Percentiles rank a stretch among this genome's conserved stretches.
These are phyloP conservation scores for Nesidiocoris tenuis DNA, from an alignment of 2,888 invertebrate species.

Conservation along the genomic window DNA sequence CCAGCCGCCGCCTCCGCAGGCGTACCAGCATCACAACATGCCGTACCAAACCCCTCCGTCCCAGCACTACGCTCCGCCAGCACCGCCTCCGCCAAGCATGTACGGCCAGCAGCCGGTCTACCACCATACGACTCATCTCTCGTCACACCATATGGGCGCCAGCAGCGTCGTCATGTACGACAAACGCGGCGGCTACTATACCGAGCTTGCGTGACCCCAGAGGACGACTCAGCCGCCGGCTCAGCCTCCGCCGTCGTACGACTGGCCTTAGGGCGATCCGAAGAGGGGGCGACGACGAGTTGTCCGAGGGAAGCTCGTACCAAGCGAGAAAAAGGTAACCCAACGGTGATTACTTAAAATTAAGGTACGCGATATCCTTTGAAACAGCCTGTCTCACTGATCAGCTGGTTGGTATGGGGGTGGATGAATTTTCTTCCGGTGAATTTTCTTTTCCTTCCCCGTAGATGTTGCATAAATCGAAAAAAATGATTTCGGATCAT, in stretches of 20 bases:
- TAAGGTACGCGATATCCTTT: no score
- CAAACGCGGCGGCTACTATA: constrained; percentile 50
- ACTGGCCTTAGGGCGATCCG: no score
- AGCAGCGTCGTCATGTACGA: constrained; percentile 51
- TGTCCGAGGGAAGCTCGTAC: no score
- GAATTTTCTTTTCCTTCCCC: background rate
- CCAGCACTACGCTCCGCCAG: constrained; percentile 11
- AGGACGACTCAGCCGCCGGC: constrained; percentile 30
- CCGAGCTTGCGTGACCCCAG: constrained; percentile 50
- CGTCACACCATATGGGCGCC: constrained; percentile 45
- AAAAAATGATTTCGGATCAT: no score
- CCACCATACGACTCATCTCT: no score
- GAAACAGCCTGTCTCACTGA: no score
- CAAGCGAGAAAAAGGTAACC: no score
- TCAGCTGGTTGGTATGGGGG: no score
- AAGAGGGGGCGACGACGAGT: no score
- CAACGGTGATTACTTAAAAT: no score
- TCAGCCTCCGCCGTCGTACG: constrained; percentile 15
- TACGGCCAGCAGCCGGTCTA: constrained; percentile 24
- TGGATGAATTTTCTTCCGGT: background rate
- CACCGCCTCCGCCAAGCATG: constrained; percentile 30
- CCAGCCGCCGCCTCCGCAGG: constrained; percentile 33
- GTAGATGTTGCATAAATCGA: background rate
- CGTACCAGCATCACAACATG: constrained; percentile 33
- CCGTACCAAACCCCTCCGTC: constrained; percentile 37